Evolutionary conservation across 2,888 invertebrate genomes (phyloP).

Genomic region (Luffia ferchaultella): DNA sequence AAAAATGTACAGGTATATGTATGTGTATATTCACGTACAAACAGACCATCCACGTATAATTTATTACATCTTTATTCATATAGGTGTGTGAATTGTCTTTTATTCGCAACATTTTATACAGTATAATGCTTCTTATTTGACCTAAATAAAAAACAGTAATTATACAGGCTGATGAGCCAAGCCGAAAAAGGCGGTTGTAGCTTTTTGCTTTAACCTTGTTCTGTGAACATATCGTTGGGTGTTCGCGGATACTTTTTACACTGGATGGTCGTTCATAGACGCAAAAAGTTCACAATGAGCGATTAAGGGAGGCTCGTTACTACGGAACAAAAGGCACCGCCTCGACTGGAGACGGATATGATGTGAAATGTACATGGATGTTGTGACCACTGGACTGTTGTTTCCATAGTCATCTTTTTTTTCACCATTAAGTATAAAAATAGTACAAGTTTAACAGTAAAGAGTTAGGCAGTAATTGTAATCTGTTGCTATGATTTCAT

Average conservation of each 20-base stretch:
- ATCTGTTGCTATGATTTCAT: not conserved
- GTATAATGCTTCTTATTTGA: not conserved
- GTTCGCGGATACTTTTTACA: conserved; percentile 4
- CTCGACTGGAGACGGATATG: conserved; percentile 33
- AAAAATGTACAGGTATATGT: too few species aligned
- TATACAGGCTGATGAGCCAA: not conserved
- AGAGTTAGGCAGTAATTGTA: not conserved
- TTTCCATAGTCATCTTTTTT: not conserved
- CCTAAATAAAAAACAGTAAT: not conserved
- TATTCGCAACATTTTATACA: not conserved
- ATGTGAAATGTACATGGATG: conserved; percentile 13
- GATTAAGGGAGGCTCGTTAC: conserved; percentile 44
- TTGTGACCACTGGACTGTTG: not conserved
- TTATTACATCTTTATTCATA: too few species aligned
- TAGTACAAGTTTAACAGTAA: not conserved
- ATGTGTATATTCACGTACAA: too few species aligned
- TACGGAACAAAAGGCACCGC: conserved; percentile 36
- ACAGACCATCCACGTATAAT: too few species aligned
- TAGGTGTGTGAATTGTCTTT: too few species aligned
- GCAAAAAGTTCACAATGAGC: conserved; percentile 45
- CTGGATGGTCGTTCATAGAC: conserved; percentile 13
- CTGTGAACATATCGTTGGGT: not conserved
- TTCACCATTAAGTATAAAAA: not conserved
- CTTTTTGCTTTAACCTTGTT: not conserved
- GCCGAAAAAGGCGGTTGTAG: not conserved